These are phyloP conservation scores for Morus bassanus DNA, from an alignment of 2,797 vertebrate species.

Conservation along the genomic window DNA sequence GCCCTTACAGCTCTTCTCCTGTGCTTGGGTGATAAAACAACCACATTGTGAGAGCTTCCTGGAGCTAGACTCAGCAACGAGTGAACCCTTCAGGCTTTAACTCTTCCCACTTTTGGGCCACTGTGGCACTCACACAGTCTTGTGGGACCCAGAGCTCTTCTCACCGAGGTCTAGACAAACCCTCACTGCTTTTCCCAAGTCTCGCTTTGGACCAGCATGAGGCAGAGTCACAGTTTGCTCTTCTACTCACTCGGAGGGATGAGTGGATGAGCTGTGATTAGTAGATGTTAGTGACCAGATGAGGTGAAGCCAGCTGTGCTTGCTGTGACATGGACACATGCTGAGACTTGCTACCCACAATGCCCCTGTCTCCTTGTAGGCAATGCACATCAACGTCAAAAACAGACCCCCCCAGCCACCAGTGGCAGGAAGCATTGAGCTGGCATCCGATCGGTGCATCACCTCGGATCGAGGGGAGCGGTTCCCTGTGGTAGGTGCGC, in stretches of 20 bases:
- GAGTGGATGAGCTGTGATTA: background rate
- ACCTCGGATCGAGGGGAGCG: background rate
- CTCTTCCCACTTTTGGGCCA: background rate
- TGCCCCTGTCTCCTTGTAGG: slow-evolving; percentile 60
- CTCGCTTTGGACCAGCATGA: background rate
- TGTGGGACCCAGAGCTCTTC: background rate
- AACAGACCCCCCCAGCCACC: background rate
- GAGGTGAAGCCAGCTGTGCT: background rate
- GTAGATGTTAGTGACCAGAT: slow-evolving; percentile 8
- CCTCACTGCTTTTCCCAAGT: background rate
- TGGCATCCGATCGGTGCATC: background rate
- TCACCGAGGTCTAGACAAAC: accelerated
- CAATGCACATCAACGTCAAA: background rate
- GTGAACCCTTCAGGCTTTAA: no score
- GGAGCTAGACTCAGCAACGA: accelerated
- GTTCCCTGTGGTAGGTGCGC: background rate
- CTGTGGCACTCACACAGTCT: background rate
- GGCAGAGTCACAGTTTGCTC: background rate
- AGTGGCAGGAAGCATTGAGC: background rate
- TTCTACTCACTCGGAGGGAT: background rate
- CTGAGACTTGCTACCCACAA: background rate
- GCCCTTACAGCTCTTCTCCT: background rate
- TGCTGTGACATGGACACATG: slow-evolving; percentile 7
- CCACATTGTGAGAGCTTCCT: background rate
- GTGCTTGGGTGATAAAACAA: background rate